Base-by-base conservation (phyloP, 2,888 invertebrate species). In the Pyrgus malvae region DNA sequence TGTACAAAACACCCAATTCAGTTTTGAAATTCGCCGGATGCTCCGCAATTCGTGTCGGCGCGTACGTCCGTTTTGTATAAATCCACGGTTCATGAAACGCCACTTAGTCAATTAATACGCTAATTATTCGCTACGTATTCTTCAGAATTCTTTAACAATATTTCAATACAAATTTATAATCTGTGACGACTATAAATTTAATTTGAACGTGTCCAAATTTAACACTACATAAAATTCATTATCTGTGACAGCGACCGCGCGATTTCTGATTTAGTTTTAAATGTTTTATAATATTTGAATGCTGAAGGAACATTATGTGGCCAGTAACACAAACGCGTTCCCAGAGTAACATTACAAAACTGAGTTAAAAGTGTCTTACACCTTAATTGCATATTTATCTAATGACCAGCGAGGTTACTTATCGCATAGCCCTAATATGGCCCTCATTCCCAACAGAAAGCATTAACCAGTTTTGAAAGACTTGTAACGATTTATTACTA, bases 341-440 rank as follows among this genome's bases (percentile, higher is more conserved):
- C 42, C 19, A 23, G 53, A 33, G 53, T 38, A 44, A 14, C 48
- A 55, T 65, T 66, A 62, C 55, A 21, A 59, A 64, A 69, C 65
- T 62, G 62, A 64, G 59, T 57, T 58, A 44, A 63, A 66, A 63
- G 67, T 70, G 69, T 19, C 53, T 38, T 53, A 69, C 61, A 67
- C 74, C 74, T 74, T 85, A 87, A 87, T 83, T 76, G 79, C 74
- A 69, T 80, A 72, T 74, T 88, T 87, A 83, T 82, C 84, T 86
- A 84, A 87, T 70, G 76, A 72, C 68, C 61, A 58, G 57, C 60
- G 59, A 61, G 61, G 56, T 67, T 64, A 65, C 69, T 82, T 83
- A 87, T 85, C 83, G 58, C 66, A 58, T 74, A 76, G 64, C 75
- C 78, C 74, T 80, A 83, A 84, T 83, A 76, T 69, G 63, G 33